These are phyloP conservation scores for Aethina tumida DNA, from an alignment of 1,140 invertebrate genomes.

Conservation along the genomic window DNA sequence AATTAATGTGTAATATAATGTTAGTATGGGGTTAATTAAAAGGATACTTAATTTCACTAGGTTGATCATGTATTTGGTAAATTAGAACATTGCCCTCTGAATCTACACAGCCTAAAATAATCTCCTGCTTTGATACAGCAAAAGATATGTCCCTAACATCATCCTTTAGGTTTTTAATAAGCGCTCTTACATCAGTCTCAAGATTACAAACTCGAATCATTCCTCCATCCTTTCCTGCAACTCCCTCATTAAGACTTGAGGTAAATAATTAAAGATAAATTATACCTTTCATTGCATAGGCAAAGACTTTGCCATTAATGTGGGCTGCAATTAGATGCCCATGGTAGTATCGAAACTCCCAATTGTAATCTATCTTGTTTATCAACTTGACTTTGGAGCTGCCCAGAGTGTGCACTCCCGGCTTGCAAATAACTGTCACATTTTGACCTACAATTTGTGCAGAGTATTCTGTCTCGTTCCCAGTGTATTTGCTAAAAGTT, in stretches of 20 bases:
- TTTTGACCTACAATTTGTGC: conserved; percentile 55
- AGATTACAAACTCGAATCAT: conserved; percentile 74
- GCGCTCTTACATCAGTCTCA: conserved; percentile 57
- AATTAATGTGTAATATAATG: too few relatives aligned
- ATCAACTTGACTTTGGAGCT: conserved; percentile 84
- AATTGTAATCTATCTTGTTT: conserved; percentile 85
- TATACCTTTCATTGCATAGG: conserved; percentile 81
- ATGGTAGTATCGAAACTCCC: conserved; percentile 77
- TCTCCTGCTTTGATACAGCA: conserved; percentile 64
- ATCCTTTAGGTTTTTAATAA: conserved; percentile 81
- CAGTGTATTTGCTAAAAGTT: conserved; percentile 52
- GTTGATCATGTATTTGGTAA: conserved; percentile 61
- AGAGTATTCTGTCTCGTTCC: conserved; percentile 58
- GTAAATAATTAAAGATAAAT: conserved; percentile 7
- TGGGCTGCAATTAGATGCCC: conserved; percentile 86
- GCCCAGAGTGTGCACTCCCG: conserved; percentile 59
- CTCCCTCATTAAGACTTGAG: conserved; percentile 34
- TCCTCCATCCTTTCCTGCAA: conserved; percentile 56
- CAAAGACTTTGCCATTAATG: conserved; percentile 72
- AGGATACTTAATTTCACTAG: conserved; percentile 46
- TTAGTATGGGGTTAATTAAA: conserved; percentile 23
- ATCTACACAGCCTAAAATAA: conserved; percentile 80
- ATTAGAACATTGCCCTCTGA: conserved; percentile 71
- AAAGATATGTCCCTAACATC: conserved; percentile 83
- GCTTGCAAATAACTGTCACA: conserved; percentile 59